These are phyloP conservation scores for Phalangium opilio DNA, from an alignment of 2,888 invertebrate species.

Conservation along the genomic window DNA sequence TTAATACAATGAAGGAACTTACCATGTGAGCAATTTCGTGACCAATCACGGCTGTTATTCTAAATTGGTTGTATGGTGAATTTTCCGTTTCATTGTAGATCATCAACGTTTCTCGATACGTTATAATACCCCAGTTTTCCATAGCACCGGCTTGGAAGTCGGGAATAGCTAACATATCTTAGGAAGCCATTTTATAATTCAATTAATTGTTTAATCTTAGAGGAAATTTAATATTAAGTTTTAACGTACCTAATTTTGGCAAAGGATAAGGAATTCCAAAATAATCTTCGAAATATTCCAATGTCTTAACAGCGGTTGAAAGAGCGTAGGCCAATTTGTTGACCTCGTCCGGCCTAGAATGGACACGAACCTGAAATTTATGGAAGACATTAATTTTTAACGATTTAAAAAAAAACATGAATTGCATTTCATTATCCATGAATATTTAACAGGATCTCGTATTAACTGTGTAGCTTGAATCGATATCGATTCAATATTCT, in stretches of 20 bases:
- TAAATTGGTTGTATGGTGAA: constrained; percentile 8
- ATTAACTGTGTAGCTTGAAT: too few relatives aligned
- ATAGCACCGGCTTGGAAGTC: constrained; percentile 69
- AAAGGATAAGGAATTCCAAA: constrained; percentile 50
- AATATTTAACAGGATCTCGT: too few relatives aligned
- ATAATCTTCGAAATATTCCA: constrained; percentile 14
- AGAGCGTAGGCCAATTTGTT: constrained; percentile 12
- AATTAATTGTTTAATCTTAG: too few relatives aligned
- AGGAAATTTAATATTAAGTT: not conserved
- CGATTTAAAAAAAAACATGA: too few relatives aligned
- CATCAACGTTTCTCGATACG: constrained; percentile 19
- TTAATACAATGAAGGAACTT: not conserved
- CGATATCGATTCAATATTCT: too few relatives aligned
- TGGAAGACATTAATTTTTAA: too few relatives aligned
- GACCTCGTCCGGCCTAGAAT: constrained; percentile 12
- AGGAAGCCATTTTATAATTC: too few relatives aligned
- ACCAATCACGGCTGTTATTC: constrained; percentile 33
- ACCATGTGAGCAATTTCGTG: constrained; percentile 37
- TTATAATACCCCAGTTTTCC: constrained; percentile 42
- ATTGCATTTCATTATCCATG: too few relatives aligned
- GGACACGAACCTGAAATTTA: constrained; percentile 38
- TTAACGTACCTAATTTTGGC: constrained; percentile 64
- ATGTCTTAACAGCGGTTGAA: constrained; percentile 9
- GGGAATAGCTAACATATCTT: constrained; percentile 79
- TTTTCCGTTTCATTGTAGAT: constrained; percentile 7